A percentile compares a stretch with the other conserved stretches of the same genome.
Conservation (phyloP, 92 coral and sea anemone species). For the Siderastrea siderea region DNA sequence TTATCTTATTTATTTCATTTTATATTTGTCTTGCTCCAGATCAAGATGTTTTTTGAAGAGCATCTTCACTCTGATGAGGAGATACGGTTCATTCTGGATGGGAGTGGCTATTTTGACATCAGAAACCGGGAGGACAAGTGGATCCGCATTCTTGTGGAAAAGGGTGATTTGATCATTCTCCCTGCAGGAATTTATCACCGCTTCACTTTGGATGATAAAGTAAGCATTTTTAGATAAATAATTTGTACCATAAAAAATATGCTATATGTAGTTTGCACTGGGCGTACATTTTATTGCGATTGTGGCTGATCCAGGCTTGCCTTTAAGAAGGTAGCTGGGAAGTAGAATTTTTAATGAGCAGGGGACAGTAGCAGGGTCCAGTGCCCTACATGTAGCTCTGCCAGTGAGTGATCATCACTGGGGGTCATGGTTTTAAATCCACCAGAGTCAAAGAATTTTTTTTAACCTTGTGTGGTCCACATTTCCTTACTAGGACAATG, state of each 20-base stretch:
- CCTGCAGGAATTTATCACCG: constrained; percentile 95
- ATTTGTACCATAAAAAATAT: neutral
- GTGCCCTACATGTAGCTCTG: too few relatives aligned
- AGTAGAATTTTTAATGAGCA: too few relatives aligned
- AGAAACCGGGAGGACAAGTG: constrained; percentile 76
- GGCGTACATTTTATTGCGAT: too few relatives aligned
- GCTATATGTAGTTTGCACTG: too few relatives aligned
- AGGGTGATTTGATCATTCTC: constrained; percentile 81
- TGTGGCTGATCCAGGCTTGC: too few relatives aligned
- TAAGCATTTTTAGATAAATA: constrained; percentile 6
- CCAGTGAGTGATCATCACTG: too few relatives aligned
- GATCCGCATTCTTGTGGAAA: constrained; percentile 80
- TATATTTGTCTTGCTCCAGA: constrained; percentile 32
- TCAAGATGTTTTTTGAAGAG: constrained; percentile 82
- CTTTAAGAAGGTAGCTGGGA: too few relatives aligned
- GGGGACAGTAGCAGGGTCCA: too few relatives aligned
- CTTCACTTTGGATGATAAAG: constrained; percentile 78
- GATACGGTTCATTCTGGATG: constrained; percentile 81
- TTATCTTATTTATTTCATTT: neutral
- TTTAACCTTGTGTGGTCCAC: too few relatives aligned
- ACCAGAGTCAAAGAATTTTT: too few relatives aligned
- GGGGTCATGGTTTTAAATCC: too few relatives aligned
- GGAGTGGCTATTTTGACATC: constrained; percentile 88
- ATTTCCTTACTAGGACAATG: too few relatives aligned
- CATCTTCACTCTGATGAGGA: constrained; percentile 88